Evolutionary conservation across 2,113 vertebrate genomes (phyloP).

Genomic region (Hydrolagus affinis): DNA sequence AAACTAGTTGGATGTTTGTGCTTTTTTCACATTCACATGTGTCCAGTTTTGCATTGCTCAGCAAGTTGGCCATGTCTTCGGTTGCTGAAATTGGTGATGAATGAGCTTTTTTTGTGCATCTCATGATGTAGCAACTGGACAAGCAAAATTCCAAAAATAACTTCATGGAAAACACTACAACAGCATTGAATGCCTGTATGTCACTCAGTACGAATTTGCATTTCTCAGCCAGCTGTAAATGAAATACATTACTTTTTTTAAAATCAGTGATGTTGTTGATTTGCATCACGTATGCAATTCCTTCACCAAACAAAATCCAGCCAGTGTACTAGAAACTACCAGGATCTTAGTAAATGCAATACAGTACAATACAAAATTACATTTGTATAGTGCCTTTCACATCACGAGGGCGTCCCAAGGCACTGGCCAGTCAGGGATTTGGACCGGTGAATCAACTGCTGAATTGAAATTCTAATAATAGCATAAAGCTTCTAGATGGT

Average conservation of each 20-base stretch:
- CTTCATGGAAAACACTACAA: slow-evolving; percentile 32
- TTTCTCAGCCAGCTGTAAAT: background rate
- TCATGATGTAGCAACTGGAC: background rate
- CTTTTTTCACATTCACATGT: background rate
- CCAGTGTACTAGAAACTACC: background rate
- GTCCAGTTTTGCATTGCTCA: background rate
- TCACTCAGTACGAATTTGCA: background rate
- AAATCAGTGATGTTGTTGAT: background rate
- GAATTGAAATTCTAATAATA: background rate
- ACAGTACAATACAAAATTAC: no score
- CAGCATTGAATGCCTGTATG: background rate
- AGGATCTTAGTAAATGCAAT: background rate
- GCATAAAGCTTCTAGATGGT: background rate
- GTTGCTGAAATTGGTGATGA: slow-evolving; percentile 11
- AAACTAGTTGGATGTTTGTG: background rate
- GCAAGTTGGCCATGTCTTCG: slow-evolving; percentile 6
- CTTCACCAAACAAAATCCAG: background rate
- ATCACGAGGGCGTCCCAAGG: no score
- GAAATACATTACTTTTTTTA: background rate
- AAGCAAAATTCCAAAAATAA: slow-evolving; percentile 32
- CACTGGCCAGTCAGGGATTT: no score
- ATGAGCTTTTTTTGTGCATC: slow-evolving; percentile 34
- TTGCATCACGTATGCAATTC: background rate
- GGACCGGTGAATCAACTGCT: no score
- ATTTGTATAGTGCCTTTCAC: no score